Base-by-base conservation (phyloP, 2,888 invertebrate genomes). In the Phrixothrix hirtus region DNA sequence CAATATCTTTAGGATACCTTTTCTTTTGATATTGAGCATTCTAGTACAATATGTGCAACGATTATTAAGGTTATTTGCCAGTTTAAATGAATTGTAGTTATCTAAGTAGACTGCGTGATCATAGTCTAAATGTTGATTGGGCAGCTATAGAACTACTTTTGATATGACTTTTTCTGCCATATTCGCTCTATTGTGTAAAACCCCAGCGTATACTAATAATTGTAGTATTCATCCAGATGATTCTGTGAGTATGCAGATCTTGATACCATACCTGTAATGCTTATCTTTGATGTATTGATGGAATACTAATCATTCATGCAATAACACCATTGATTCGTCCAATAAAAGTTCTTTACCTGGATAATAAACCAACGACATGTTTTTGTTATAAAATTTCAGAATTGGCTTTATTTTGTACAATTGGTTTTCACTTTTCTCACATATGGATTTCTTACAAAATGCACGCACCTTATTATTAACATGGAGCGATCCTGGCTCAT, bases 261-360 rank as follows among this genome's bases (percentile, higher is more conserved):
- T 71, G 0, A 72, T 60, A 1, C 71, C 70, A 51, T 68, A 63
- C 53, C 67, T 70, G 17, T 70, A 65, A 0, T 60, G 31, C 51
- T 69, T 72, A 10, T 62, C 59, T 54, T 64, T 62, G 5, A 69
- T 66, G 29, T 63, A 65, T 49, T 72, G 69, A 1, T 67, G 35
- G 43, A 67, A 65, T 16, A 38, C 49, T 14, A 69, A 41, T 4
- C 67, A 60, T 2, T 70, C 71, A 10, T 66, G 61, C 66, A 67
- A 71, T 30, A 71, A 50, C 0, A 70, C 64, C 66, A 71, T 66
- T 0, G 63, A 60, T 36, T 71, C 68, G 49, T 71, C 69, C n/a
- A 72, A 30, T 16, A 60, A 63, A 1, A 72, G 46, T 14, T 72
- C 38, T 59, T 66, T 65, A 0, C 60, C 62, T 2, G 70, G 69